These are phyloP conservation scores for Trichomycterus rosablanca DNA, from an alignment of 2,113 vertebrate species.

Conservation along the genomic window DNA sequence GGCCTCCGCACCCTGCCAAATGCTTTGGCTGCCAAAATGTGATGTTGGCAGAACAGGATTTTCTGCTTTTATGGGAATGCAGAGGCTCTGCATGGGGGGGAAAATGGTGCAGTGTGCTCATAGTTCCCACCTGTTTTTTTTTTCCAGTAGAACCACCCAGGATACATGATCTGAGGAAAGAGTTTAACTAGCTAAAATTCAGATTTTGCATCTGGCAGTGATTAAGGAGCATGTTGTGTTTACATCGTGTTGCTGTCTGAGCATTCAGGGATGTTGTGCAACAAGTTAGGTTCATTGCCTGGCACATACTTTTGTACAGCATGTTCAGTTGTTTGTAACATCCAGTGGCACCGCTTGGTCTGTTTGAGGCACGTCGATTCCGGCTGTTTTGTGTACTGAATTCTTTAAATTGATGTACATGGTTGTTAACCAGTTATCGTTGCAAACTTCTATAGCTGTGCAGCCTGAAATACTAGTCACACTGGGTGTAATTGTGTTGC, in stretches of 20 bases:
- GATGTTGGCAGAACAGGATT: slow-evolving; percentile 38
- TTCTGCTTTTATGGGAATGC: slow-evolving; percentile 43
- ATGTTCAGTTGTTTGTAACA: no score
- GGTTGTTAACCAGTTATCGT: no score
- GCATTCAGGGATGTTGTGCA: not conserved
- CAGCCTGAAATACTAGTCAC: no score
- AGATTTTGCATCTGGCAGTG: not conserved
- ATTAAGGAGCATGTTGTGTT: not conserved
- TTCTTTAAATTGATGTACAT: no score
- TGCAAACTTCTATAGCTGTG: no score
- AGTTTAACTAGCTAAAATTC: not conserved
- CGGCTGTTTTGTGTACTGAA: no score
- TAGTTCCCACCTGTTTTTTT: slow-evolving; percentile 40
- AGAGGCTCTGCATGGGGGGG: slow-evolving; percentile 38
- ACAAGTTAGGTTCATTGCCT: not conserved
- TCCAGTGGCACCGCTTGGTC: no score
- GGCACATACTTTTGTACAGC: no score
- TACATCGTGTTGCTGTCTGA: slow-evolving; percentile 22
- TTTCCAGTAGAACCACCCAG: not conserved
- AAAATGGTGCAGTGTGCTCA: slow-evolving; percentile 20
- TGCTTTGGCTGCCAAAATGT: slow-evolving; percentile 19
- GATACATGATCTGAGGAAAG: not conserved
- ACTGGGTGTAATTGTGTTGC: no score
- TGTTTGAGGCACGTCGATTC: no score
- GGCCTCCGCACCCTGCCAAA: slow-evolving; percentile 12